Conservation (phyloP, 1,140 invertebrate genomes). For the Drosophila teissieri region DNA sequence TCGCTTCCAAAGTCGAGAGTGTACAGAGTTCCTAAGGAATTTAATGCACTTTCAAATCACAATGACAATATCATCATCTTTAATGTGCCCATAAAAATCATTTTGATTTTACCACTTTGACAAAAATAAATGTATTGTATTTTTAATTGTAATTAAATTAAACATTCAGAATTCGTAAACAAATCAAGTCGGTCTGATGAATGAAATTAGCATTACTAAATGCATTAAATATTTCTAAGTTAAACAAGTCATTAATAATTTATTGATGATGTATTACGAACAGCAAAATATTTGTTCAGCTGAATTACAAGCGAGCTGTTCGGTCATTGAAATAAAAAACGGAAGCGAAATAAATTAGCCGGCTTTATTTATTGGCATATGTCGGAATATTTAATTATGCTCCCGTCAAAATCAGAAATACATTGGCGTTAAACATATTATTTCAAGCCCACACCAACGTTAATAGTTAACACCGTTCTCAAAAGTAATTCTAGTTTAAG, state of each 20-base stretch:
- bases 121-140: constrained; percentile 15
- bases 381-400: neutral
- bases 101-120: constrained; percentile 1
- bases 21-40: neutral
- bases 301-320: neutral
- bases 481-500: too few relatives aligned
- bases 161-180: neutral
- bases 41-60: neutral
- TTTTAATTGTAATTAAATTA: constrained; percentile 19
- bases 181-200: constrained; percentile 1
- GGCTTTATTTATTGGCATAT: neutral
- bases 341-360: neutral
- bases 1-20: neutral
- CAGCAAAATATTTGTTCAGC: constrained; percentile 1
- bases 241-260: neutral
- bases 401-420: neutral
- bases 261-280: neutral
- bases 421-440: neutral
- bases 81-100: neutral
- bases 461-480: too few relatives aligned
- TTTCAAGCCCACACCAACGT: too few relatives aligned
- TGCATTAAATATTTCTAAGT: neutral
- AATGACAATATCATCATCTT: neutral
- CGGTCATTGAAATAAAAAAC: constrained; percentile 11
- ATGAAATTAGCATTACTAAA: constrained; percentile 22